A percentile compares a stretch with the other conserved stretches of the same genome.
Evolutionary conservation across 2,888 invertebrate species (phyloP).

Genomic region (Poecilus cupreus): DNA sequence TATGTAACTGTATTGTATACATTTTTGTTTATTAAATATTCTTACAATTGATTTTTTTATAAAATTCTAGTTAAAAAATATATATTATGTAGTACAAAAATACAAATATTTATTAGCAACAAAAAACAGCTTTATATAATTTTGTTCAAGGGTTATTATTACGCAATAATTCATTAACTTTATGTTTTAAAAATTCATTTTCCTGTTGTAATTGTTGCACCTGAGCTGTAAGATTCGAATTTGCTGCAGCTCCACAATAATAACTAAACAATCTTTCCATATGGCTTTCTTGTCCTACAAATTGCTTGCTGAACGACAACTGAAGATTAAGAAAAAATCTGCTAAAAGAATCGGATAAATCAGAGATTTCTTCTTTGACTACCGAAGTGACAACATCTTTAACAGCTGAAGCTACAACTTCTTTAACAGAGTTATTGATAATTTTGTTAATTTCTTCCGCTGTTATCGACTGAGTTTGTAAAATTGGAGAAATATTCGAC

Average conservation of each 20-base stretch:
- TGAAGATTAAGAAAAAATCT: slow-evolving; percentile 67
- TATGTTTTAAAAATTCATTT: slow-evolving; percentile 50
- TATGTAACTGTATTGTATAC: no score
- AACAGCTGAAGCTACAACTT: neutral
- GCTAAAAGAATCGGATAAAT: slow-evolving; percentile 58
- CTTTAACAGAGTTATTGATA: slow-evolving; percentile 30
- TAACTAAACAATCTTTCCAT: slow-evolving; percentile 60
- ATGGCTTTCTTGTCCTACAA: slow-evolving; percentile 67
- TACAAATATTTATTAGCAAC: neutral
- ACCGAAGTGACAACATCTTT: neutral
- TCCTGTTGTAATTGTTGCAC: slow-evolving; percentile 40
- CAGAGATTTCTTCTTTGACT: slow-evolving; percentile 29
- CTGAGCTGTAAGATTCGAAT: slow-evolving; percentile 35
- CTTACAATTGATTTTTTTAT: no score
- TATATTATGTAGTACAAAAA: neutral
- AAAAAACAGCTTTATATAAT: neutral
- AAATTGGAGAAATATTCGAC: slow-evolving; percentile 45
- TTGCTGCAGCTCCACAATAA: neutral
- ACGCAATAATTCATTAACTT: slow-evolving; percentile 41
- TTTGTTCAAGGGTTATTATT: neutral
- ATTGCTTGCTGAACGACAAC: slow-evolving; percentile 68
- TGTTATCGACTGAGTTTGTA: neutral
- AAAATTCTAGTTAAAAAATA: neutral
- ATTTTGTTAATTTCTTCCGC: slow-evolving; percentile 10
- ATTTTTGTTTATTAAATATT: no score